phyloP scores from a whole-genome alignment of 2,888 invertebrate genomes.

The Cactoblastis cactorum region DNA sequence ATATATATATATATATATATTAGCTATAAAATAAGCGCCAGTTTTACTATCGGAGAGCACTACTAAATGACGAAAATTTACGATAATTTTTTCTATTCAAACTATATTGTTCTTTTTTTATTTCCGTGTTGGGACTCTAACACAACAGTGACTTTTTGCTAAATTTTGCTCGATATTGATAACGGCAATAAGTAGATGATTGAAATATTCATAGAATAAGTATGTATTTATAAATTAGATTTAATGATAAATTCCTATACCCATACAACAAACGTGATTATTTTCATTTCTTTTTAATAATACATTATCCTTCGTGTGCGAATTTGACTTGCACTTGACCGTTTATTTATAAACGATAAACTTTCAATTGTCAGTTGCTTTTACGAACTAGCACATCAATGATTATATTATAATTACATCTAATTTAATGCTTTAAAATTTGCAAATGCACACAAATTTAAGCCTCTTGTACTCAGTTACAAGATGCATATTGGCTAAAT shows the following conservation, averaged over 20 bases:
- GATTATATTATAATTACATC: conserved; percentile 27
- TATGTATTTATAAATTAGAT: no score
- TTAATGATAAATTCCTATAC: no score
- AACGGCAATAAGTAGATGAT: no score
- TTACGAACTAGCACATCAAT: conserved; percentile 52
- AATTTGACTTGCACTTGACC: no score
- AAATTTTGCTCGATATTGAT: no score
- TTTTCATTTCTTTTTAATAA: no score
- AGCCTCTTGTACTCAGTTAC: conserved; percentile 7
- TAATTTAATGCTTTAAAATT: conserved; percentile 15
- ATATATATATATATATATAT: no score
- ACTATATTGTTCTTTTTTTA: conserved; percentile 45
- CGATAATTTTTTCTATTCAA: conserved; percentile 65
- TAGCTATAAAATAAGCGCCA: not conserved
- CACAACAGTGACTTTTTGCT: no score
- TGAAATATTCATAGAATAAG: no score
- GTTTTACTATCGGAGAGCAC: conserved; percentile 29
- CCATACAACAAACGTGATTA: no score
- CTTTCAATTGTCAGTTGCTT: conserved; percentile 54
- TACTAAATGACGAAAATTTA: conserved; percentile 59
- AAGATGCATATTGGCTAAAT: not conserved
- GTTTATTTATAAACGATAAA: conserved; percentile 68
- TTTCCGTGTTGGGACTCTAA: no score
- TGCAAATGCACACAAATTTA: conserved; percentile 13
- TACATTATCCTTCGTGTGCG: no score